Evolutionary conservation across 2,797 vertebrate genomes (phyloP).

Genomic region (Pogoniulus pusillus): DNA sequence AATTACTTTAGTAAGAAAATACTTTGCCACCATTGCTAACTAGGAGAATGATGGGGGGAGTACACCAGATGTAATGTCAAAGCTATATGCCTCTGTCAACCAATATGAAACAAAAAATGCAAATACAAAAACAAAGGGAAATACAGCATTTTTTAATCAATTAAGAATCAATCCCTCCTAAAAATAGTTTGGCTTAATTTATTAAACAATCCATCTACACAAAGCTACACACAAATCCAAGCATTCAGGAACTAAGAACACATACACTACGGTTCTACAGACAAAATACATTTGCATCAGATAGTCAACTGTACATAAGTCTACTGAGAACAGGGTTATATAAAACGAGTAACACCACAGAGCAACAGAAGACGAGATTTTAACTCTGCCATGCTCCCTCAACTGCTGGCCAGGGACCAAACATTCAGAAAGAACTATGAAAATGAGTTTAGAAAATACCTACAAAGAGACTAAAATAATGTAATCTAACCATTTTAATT

Average conservation of each 20-base stretch:
- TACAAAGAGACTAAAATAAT: not conserved
- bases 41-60: not conserved
- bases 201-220: too few species aligned
- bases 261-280: not conserved
- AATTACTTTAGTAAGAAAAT: not conserved
- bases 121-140: not conserved
- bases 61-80: not conserved
- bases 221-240: not conserved
- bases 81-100: not conserved
- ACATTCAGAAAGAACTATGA: not conserved
- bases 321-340: not conserved
- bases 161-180: not conserved
- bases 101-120: not conserved
- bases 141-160: not conserved
- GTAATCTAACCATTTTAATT: not conserved
- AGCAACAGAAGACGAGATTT: not conserved
- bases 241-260: not conserved
- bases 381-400: not conserved
- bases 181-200: too few species aligned
- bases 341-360: not conserved
- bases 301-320: not conserved
- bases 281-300: not conserved
- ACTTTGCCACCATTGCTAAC: not conserved
- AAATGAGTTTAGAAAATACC: slow-evolving; percentile 2
- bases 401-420: not conserved